Evolutionary conservation across 2,888 invertebrate species (phyloP).

Genomic region (Rhagium mordax): DNA sequence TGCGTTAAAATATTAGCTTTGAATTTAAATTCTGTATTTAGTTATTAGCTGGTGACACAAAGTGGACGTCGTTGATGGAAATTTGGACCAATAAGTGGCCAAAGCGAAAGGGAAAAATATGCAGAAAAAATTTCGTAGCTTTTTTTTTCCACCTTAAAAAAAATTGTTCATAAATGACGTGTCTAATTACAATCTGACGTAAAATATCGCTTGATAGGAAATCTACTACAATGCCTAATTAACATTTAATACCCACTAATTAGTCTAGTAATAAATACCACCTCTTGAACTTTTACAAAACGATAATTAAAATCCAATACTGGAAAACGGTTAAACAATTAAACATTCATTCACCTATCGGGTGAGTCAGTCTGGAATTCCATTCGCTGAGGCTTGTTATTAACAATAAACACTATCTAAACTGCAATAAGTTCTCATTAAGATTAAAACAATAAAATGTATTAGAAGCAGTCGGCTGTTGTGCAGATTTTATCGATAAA

Average conservation of each 20-base stretch:
- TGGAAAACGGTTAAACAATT: background rate
- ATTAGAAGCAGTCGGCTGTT: background rate
- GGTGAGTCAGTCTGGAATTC: background rate
- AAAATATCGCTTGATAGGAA: background rate
- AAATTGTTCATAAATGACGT: background rate
- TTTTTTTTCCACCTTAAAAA: too few species aligned
- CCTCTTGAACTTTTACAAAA: background rate
- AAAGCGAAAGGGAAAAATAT: too few species aligned
- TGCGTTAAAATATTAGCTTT: conserved; percentile 11
- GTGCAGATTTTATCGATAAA: conserved; percentile 18
- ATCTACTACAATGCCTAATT: background rate
- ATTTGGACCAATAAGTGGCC: background rate
- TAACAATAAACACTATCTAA: background rate
- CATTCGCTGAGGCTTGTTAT: background rate
- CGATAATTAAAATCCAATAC: conserved; percentile 8
- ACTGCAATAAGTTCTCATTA: background rate
- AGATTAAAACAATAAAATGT: conserved; percentile 14
- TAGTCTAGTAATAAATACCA: background rate
- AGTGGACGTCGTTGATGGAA: background rate
- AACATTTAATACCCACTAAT: background rate
- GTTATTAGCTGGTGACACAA: background rate
- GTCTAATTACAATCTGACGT: background rate
- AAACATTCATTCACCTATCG: background rate
- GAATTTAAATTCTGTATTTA: conserved; percentile 4
- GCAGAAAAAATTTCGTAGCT: too few species aligned